Base-by-base conservation (phyloP, 64 coral and sea anemone genomes). In the Platygyra sinensis region DNA sequence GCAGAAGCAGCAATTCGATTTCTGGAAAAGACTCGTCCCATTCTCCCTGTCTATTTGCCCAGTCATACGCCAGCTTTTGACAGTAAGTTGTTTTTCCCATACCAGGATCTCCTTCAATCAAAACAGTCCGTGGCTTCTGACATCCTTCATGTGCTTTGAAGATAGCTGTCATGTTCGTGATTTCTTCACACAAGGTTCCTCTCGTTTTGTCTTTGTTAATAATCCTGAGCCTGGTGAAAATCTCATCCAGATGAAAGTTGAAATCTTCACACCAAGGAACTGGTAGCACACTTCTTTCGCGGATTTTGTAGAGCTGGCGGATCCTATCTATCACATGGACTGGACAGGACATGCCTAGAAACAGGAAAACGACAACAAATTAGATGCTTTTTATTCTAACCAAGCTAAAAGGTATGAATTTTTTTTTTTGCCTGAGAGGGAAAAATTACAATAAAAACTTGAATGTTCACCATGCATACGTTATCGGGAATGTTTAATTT, bases 71-170 rank as follows among this genome's bases (percentile, higher is more conserved):
- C 12, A 82, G 79, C 60, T 82, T 82, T 17, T 60, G 60, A 57
- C 79, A 60, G n/a, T 60, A 82, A 5, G 79, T 82, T 50, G 51
- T 82, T 20, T 82, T 82, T 30, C 79, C 79, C 52, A 82, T 62
- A 14, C 79, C 79, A 27, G 52, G 79, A 20, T 82, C 60, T 61
- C 52, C 79, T 63, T 82, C 79, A 61, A 82, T 82, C 79, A 82
- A 57, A 52, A 82, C 79, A 10, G 74, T 76, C 33, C 74, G 32
- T 19, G 74, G 74, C 17, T 46, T 38, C 8, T 0, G 73, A 3
- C 36, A 50, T 38, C 30, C 36, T 76, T 20, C 36, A 38, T 76
- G 74, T 5, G 36, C 4, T 22, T 76, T 76, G 33, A 76, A 76
- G 32, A 76, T 76, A 42, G 36, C 74, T 39, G 74, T 76, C 74